These are phyloP conservation scores for Prunella strophiata DNA, from an alignment of 2,797 vertebrate genomes.

Conservation along the genomic window DNA sequence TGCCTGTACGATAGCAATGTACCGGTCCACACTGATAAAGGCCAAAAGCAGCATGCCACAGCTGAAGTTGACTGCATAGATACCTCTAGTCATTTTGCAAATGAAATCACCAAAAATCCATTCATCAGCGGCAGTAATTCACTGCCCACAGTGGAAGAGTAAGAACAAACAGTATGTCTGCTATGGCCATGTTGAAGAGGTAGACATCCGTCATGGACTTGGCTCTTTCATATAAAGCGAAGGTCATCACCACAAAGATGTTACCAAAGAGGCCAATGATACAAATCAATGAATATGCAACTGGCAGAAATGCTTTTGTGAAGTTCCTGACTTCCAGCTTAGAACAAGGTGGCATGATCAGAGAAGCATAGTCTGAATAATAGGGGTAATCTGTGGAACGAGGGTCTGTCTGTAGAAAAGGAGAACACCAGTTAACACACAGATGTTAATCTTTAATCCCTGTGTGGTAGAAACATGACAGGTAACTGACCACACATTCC, in stretches of 20 bases:
- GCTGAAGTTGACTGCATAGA: conserved; percentile 90
- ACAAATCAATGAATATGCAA: conserved; percentile 81
- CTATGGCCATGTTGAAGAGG: conserved; percentile 90
- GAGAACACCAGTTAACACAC: background rate
- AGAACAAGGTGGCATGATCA: conserved; percentile 24
- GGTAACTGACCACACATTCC: background rate
- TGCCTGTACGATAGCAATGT: conserved; percentile 90
- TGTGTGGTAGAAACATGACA: background rate
- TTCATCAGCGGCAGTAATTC: background rate
- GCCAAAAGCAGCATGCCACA: conserved; percentile 90
- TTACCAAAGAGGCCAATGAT: conserved; percentile 87
- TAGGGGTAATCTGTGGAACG: background rate
- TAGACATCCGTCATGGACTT: conserved; percentile 92
- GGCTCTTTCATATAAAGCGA: conserved; percentile 84
- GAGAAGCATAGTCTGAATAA: background rate
- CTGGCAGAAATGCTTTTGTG: conserved; percentile 68
- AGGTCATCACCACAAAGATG: conserved; percentile 87
- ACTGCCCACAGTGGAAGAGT: conserved; percentile 87
- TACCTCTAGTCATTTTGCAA: conserved; percentile 86
- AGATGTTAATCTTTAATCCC: background rate
- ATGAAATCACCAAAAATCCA: conserved; percentile 82
- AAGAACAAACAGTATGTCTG: conserved; percentile 88
- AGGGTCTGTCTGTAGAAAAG: conserved; percentile 33
- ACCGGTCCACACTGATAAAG: conserved; percentile 90
- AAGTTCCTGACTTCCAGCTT: conserved; percentile 66